Percentiles rank a stretch among this genome's conserved stretches.
Evolutionary conservation across 2,888 invertebrate species (phyloP).

Genomic region (Caenorhabditis sp.): DNA sequence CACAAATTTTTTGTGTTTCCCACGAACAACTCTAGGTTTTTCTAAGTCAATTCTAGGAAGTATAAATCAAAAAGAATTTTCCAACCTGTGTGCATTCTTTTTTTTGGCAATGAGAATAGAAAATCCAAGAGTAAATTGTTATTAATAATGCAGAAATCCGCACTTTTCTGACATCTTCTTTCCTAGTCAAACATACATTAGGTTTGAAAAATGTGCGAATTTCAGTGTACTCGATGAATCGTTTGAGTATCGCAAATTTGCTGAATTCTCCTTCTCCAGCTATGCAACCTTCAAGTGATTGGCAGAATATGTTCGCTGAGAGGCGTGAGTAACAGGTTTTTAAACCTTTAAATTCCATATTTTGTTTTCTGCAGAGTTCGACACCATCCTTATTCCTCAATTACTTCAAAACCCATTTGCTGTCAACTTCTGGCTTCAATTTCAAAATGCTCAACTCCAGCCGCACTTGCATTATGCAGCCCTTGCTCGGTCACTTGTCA

Average conservation of each 20-base stretch:
- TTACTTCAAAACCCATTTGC: constrained; percentile 54
- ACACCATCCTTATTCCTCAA: constrained; percentile 15
- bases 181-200: neutral
- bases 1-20: too few species aligned
- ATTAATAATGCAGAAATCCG: constrained; percentile 30
- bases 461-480: constrained; percentile 46
- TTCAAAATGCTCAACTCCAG: constrained; percentile 54
- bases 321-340: constrained; percentile 17
- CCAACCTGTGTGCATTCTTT: too few species aligned
- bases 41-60: too few species aligned
- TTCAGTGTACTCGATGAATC: constrained; percentile 51
- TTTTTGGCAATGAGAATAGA: neutral
- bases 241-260: constrained; percentile 50
- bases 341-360: neutral
- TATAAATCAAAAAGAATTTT: too few species aligned
- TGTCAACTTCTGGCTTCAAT: constrained; percentile 51
- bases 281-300: constrained; percentile 29
- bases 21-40: too few species aligned
- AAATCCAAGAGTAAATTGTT: neutral
- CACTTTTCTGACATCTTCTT: constrained; percentile 23
- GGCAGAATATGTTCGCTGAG: constrained; percentile 30
- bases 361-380: constrained; percentile 21
- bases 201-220: constrained; percentile 39
- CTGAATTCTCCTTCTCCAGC: constrained; percentile 29
- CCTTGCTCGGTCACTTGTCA: constrained; percentile 24